Conservation (phyloP, 2,888 invertebrate genomes). For the Lagria hirta region DNA sequence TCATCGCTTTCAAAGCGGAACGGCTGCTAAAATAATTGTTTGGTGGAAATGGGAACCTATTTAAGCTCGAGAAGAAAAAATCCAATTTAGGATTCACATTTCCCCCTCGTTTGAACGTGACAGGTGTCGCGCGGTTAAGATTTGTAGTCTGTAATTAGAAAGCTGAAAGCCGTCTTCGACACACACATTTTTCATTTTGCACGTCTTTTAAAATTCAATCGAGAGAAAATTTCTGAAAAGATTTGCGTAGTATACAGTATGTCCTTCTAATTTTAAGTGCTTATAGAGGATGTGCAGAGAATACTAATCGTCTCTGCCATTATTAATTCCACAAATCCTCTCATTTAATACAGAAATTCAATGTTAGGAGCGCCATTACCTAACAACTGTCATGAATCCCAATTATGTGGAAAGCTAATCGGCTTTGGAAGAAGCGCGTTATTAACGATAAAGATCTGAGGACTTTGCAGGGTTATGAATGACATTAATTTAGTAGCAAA, state of each 20-base stretch:
- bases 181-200: constrained; percentile 46
- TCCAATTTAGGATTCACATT: constrained; percentile 50
- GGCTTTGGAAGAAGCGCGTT: constrained; percentile 8
- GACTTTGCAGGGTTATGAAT: constrained; percentile 7
- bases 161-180: constrained; percentile 49
- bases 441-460: constrained; percentile 10
- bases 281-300: no score
- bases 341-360: neutral
- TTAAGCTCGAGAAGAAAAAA: constrained; percentile 43
- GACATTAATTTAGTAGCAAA: constrained; percentile 9
- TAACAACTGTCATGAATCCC: constrained; percentile 9
- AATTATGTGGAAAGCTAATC: constrained; percentile 9
- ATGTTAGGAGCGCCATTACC: constrained; percentile 1
- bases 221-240: no score
- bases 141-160: constrained; percentile 55
- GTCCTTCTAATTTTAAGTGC: no score
- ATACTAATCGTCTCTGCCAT: neutral
- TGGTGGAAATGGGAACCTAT: constrained; percentile 25
- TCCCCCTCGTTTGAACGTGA: constrained; percentile 45
- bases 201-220: no score
- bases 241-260: no score
- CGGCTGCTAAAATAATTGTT: constrained; percentile 26
- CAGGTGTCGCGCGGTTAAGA: constrained; percentile 52
- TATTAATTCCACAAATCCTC: constrained; percentile 1
- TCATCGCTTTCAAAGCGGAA: constrained; percentile 8